Evolutionary conservation across 2,888 invertebrate genomes (phyloP).

Genomic region (Doris montereyensis): DNA sequence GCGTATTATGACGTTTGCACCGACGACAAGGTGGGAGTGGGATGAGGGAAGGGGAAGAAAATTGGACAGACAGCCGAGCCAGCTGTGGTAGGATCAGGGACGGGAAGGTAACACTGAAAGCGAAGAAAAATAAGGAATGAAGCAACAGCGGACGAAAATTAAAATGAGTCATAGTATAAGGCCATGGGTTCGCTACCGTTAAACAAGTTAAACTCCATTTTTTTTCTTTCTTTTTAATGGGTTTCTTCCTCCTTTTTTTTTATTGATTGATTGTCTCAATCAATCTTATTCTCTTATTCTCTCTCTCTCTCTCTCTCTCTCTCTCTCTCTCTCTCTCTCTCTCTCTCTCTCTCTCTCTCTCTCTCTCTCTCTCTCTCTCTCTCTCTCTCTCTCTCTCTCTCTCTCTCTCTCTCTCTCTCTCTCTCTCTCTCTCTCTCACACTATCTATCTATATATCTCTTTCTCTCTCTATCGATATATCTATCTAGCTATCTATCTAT

Average conservation of each 20-base stretch:
- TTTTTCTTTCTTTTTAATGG: too few relatives aligned
- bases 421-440: background rate
- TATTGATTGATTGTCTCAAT: too few relatives aligned
- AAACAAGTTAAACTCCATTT: too few relatives aligned
- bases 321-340: slow-evolving; percentile 22
- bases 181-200: too few relatives aligned
- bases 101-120: background rate
- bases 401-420: slow-evolving; percentile 18
- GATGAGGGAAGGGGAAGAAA: too few relatives aligned
- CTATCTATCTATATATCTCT: background rate
- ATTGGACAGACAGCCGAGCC: too few relatives aligned
- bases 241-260: too few relatives aligned
- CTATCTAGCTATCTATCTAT: slow-evolving; percentile 1
- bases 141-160: background rate
- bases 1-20: too few relatives aligned
- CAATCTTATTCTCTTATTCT: background rate
- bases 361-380: slow-evolving; percentile 25
- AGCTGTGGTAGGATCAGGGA: too few relatives aligned
- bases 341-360: slow-evolving; percentile 25
- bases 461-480: background rate
- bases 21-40: too few relatives aligned
- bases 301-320: background rate
- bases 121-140: background rate
- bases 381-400: slow-evolving; percentile 13
- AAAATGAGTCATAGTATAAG: too few relatives aligned